Percentiles rank a stretch among this genome's conserved stretches.
Evolutionary conservation across 2,888 invertebrate genomes (phyloP).

Genomic region (Nomada flava): DNA sequence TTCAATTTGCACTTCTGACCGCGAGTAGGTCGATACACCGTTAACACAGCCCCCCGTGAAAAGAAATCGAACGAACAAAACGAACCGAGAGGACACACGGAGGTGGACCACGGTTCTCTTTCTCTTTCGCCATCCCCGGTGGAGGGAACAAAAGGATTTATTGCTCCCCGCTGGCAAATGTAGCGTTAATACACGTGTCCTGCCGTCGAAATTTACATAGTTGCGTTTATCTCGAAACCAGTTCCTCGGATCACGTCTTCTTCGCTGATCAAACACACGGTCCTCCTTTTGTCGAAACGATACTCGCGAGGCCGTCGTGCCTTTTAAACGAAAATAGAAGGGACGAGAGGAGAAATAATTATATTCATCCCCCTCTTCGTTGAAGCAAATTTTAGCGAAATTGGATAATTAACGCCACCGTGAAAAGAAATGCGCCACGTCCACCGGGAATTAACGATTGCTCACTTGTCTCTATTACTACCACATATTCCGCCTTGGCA

Average conservation of each 20-base stretch:
- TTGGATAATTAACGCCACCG: conserved; percentile 44
- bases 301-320: background rate
- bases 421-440: conserved; percentile 8
- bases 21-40: conserved; percentile 80
- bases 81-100: conserved; percentile 66
- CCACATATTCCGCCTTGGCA: conserved; percentile 28
- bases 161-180: conserved; percentile 70
- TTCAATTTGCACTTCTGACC: conserved; percentile 68
- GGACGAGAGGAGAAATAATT: conserved; percentile 4
- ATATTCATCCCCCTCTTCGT: background rate
- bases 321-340: background rate
- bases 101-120: conserved; percentile 69
- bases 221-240: conserved; percentile 64
- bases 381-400: conserved; percentile 25
- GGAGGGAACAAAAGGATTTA: conserved; percentile 73
- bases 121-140: conserved; percentile 63
- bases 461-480: conserved; percentile 59
- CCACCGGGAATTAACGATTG: conserved; percentile 39
- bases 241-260: conserved; percentile 50
- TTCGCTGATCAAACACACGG: conserved; percentile 34
- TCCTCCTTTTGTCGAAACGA: background rate
- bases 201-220: conserved; percentile 67
- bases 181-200: conserved; percentile 67
- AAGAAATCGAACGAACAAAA: conserved; percentile 74
- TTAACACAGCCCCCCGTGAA: conserved; percentile 75